Conservation (phyloP, 2,888 invertebrate genomes). For the Callinectes sapidus region DNA sequence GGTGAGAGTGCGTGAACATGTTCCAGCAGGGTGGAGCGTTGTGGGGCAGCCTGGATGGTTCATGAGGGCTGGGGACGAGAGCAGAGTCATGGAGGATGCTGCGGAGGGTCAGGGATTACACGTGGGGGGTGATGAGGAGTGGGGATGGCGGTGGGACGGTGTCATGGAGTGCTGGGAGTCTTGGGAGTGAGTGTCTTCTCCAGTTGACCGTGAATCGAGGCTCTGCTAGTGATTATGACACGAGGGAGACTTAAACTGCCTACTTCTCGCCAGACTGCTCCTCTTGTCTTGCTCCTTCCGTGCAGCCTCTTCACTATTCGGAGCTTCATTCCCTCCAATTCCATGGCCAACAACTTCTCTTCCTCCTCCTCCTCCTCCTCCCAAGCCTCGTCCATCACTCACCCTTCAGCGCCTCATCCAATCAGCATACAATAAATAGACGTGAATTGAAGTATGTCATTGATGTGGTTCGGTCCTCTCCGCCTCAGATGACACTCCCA, state of each 20-base stretch:
- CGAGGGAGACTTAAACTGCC: background rate
- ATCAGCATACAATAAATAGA: background rate
- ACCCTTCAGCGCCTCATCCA: background rate
- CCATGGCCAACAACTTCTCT: background rate
- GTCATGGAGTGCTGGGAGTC: background rate
- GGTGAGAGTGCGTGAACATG: background rate
- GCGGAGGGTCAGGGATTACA: background rate
- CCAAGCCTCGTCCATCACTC: background rate
- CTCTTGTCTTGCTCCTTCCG: background rate
- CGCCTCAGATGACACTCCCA: background rate
- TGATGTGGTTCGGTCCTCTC: background rate
- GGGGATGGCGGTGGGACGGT: background rate
- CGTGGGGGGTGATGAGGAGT: background rate
- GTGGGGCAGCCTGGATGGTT: background rate
- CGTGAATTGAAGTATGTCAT: background rate
- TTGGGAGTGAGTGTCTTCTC: background rate
- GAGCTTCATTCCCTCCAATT: background rate
- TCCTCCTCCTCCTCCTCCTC: background rate
- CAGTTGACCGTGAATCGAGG: background rate
- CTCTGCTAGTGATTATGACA: background rate
- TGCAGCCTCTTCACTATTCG: background rate
- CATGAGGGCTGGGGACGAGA: background rate
- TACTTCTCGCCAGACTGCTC: background rate
- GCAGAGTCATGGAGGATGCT: background rate
- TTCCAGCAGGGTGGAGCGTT: background rate